Conservation (phyloP, 2,888 invertebrate species). For the Tenthredo distinguenda region DNA sequence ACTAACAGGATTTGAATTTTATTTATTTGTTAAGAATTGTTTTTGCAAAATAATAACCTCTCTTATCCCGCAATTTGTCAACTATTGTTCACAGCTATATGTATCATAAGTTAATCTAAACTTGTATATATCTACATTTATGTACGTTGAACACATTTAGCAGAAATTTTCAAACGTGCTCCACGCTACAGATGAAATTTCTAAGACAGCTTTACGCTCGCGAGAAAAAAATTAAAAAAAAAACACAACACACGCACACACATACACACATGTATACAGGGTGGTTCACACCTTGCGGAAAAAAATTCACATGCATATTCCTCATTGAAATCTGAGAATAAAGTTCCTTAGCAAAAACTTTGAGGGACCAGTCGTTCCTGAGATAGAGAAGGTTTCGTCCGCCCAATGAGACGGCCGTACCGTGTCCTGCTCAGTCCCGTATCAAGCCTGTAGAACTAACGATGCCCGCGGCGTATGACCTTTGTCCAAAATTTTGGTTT, state of each 20-base stretch:
- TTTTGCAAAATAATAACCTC: not conserved
- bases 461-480: too few species aligned
- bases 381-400: too few species aligned
- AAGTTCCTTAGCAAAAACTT: too few species aligned
- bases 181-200: not conserved
- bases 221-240: not conserved
- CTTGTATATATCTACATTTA: not conserved
- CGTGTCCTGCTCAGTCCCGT: too few species aligned
- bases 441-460: too few species aligned
- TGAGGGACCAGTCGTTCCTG: too few species aligned
- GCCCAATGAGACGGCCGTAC: too few species aligned
- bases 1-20: slow-evolving; percentile 1
- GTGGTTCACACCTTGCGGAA: too few species aligned
- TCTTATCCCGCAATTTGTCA: not conserved
- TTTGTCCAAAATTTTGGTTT: too few species aligned
- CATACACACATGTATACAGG: not conserved
- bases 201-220: slow-evolving; percentile 17
- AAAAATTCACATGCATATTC: too few species aligned
- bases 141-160: not conserved
- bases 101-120: not conserved
- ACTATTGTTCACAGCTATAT: not conserved
- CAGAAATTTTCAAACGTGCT: not conserved
- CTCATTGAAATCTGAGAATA: too few species aligned
- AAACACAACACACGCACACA: not conserved
- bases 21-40: not conserved